These are phyloP conservation scores for Cyprinodon brontotheroides DNA, from an alignment of 2,113 vertebrate species.

Conservation along the genomic window DNA sequence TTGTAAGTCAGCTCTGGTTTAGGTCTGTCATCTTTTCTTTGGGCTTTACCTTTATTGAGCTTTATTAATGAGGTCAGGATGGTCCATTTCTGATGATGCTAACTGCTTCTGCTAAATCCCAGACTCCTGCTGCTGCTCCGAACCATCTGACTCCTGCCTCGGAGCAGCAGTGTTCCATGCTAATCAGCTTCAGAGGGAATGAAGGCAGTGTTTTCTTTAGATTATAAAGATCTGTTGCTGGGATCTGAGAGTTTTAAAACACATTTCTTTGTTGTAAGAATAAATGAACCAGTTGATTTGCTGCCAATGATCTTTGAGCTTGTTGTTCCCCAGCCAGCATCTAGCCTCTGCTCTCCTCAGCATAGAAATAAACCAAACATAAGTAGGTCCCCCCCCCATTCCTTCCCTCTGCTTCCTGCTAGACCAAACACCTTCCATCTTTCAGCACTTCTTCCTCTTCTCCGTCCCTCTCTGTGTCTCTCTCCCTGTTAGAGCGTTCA, in stretches of 20 bases:
- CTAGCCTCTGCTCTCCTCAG: conserved; percentile 43
- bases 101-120: background rate
- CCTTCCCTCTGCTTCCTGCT: background rate
- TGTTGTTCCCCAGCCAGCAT: conserved; percentile 23
- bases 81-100: no score
- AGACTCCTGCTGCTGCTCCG: background rate
- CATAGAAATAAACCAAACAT: conserved; percentile 66
- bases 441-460: background rate
- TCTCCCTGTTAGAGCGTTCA: background rate
- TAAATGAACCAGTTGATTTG: background rate
- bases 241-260: no score
- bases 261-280: no score
- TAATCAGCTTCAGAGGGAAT: background rate
- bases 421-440: background rate
- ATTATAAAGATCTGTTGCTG: no score
- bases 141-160: background rate
- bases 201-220: no score
- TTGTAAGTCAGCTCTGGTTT: no score
- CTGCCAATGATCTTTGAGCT: no score
- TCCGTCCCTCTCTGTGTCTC: background rate
- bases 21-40: no score
- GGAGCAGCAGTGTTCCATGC: background rate
- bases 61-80: no score
- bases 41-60: no score
- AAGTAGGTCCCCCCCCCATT: conserved; percentile 67